Conservation (phyloP, 2,797 vertebrate species). For the Lates japonicus region DNA sequence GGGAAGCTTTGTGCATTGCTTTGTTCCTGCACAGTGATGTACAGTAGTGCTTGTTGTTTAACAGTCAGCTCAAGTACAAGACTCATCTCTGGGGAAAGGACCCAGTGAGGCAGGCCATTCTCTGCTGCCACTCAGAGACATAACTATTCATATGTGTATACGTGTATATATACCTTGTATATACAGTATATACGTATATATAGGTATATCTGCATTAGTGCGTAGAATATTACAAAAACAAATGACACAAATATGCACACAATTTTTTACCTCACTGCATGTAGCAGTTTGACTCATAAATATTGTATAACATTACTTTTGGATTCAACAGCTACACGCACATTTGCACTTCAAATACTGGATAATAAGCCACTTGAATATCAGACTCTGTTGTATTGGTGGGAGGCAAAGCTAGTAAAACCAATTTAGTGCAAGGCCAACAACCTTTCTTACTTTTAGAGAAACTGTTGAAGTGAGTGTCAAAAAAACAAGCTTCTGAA, state of each 20-base stretch:
- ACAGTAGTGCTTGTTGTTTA: conserved; percentile 83
- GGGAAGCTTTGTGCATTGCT: conserved; percentile 77
- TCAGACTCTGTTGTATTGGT: not conserved
- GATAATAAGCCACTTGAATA: conserved; percentile 19
- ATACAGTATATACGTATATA: not conserved
- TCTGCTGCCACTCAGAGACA: conserved; percentile 73
- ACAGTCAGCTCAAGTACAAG: conserved; percentile 81
- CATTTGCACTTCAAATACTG: conserved; percentile 33
- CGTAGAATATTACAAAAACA: conserved; percentile 1
- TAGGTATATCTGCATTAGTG: not conserved
- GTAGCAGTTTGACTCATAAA: conserved; percentile 26
- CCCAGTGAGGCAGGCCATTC: conserved; percentile 65
- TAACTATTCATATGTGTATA: conserved; percentile 46
- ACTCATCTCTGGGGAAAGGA: conserved; percentile 72
- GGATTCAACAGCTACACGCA: conserved; percentile 9
- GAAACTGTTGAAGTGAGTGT: not conserved
- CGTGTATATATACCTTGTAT: not conserved
- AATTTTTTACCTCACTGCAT: not conserved
- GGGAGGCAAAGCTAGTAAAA: conserved; percentile 23
- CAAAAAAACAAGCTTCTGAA: not conserved
- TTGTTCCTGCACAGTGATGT: conserved; percentile 79
- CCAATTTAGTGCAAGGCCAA: conserved; percentile 1
- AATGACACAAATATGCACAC: not conserved
- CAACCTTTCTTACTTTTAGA: conserved; percentile 9
- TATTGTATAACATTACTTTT: conserved; percentile 16